Conservation (phyloP, 2,113 vertebrate genomes). For the Baryphthengus martii region DNA sequence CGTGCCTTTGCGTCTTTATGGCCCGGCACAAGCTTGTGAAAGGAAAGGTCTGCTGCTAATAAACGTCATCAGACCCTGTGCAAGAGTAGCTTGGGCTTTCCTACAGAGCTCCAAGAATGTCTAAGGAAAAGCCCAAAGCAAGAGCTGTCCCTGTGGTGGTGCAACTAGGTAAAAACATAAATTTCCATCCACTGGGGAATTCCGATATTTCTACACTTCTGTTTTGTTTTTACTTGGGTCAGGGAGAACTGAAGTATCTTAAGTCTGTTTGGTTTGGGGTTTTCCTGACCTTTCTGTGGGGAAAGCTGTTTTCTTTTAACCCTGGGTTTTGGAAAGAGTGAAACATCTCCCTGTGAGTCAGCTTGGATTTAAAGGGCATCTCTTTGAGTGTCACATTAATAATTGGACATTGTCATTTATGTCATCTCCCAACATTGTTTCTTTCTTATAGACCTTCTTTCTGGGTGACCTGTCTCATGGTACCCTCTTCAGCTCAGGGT, state of each 20-base stretch:
- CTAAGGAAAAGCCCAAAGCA: background rate
- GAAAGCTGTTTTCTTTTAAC: conserved; percentile 37
- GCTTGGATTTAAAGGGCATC: background rate
- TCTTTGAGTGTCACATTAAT: background rate
- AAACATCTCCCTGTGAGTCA: conserved; percentile 18
- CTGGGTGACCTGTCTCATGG: background rate
- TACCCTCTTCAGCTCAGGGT: background rate
- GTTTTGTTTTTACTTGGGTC: background rate
- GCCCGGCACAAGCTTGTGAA: background rate
- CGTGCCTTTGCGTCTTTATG: background rate
- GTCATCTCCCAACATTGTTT: background rate
- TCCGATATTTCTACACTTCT: background rate
- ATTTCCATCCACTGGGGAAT: conserved; percentile 1
- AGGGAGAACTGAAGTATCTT: background rate
- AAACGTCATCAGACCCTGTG: background rate
- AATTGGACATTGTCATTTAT: background rate
- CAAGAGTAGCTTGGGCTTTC: background rate
- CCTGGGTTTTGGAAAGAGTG: conserved; percentile 8
- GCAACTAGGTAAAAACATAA: background rate
- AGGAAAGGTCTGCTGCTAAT: background rate
- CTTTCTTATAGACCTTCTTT: background rate
- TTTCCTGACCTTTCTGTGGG: conserved; percentile 18
- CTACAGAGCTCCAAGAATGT: rapidly evolving
- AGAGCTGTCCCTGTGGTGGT: background rate
- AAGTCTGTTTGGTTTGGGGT: conserved; percentile 26